Base-by-base conservation (phyloP, 2,888 invertebrate genomes). In the Aphodius granarius region DNA sequence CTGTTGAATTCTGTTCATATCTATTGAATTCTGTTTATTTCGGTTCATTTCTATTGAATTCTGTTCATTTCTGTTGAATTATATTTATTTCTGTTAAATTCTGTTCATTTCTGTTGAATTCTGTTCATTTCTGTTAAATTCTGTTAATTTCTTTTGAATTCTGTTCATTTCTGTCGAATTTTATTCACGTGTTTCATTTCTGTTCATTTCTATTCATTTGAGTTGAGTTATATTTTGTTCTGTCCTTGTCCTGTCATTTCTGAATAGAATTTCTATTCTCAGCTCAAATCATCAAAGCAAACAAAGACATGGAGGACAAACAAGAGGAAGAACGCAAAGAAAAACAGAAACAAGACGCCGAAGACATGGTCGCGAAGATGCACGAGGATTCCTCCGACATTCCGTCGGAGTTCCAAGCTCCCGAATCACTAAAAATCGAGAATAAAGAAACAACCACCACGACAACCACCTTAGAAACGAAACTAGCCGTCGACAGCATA, bases 241-340 rank as follows among this genome's bases (percentile, higher is more conserved):
- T 21, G 18, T 63, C 18, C 74, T 78, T 81, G 18, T 66, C 18
- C 17, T 65, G 66, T n/a, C 15, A 77, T 43, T 9, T 43, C 6
- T 43, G 43, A 2, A 43, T 43, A 43, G 6, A 43, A 9, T 43
- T 43, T 73, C 73, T 74, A 77, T 63, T 84, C 85, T 17, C 81
- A 89, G 89, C 89, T 43, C 88, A 89, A 78, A 91, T 94, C 78
- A 80, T 90, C 19, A 93, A 92, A 85, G 86, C 89, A 75, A 91
- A 90, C 83, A 92, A 92, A 85, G 90, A 92, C 80, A 89, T 90
- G 68, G 91, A 91, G 80, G 92, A 92, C 80, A 90, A 87, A 78
- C 87, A 89, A 73, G 88, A 89, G 80, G 88, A 89, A 78, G 88
- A 89, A 78, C 85, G 88, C 76, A 87, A 87, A 78, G 90, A 90